These are phyloP conservation scores for Hippocampus guttulatus DNA, from an alignment of 2,113 vertebrate genomes.

Conservation along the genomic window DNA sequence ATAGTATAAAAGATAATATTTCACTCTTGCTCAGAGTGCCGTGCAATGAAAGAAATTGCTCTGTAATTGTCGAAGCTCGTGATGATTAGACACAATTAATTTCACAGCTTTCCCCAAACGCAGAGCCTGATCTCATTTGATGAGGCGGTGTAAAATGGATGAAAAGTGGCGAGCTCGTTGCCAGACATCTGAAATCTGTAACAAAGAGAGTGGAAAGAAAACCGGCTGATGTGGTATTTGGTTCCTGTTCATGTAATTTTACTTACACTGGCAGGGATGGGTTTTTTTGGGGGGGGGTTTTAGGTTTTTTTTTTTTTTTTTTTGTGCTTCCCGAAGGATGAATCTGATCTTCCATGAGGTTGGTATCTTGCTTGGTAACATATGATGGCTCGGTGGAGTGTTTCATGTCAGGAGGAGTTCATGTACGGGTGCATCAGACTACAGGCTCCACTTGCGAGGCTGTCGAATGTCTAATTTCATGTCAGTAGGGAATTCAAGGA, in stretches of 20 bases:
- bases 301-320: too few species aligned
- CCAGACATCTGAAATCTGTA: constrained; percentile 5
- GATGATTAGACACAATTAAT: constrained; percentile 32
- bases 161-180: not conserved
- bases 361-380: constrained; percentile 16
- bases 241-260: constrained; percentile 28
- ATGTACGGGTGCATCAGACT: constrained; percentile 30
- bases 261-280: constrained; percentile 19
- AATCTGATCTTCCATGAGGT: constrained; percentile 13
- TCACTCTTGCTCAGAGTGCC: constrained; percentile 2
- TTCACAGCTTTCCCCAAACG: constrained; percentile 3
- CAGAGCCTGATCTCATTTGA: constrained; percentile 14
- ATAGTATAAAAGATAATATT: constrained; percentile 22
- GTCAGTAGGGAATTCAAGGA: not conserved
- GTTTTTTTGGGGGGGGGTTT: not conserved
- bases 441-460: constrained; percentile 12
- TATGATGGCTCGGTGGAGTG: constrained; percentile 25
- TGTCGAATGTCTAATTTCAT: constrained; percentile 28
- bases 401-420: constrained; percentile 36
- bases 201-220: constrained; percentile 4
- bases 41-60: constrained; percentile 12
- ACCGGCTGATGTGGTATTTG: constrained; percentile 13
- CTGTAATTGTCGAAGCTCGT: constrained; percentile 17
- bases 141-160: constrained; percentile 9
- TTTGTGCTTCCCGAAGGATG: constrained; percentile 1